Conservation (phyloP, 2,797 vertebrate genomes). For the Neoniphon sammara region DNA sequence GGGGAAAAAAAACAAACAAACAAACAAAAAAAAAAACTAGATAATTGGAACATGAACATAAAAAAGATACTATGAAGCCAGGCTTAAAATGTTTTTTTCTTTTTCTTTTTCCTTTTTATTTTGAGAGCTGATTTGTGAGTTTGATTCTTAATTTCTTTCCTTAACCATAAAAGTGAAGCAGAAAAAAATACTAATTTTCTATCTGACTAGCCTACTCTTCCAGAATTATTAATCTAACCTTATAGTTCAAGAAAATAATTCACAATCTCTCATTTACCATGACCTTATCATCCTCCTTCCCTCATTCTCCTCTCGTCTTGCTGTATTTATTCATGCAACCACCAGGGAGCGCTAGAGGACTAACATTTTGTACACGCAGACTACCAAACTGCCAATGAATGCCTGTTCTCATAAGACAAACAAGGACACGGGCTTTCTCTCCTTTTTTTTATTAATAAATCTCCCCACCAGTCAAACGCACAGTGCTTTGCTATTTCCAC, state of each 20-base stretch:
- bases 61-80: no score
- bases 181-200: not conserved
- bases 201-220: not conserved
- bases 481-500: slow-evolving; percentile 24
- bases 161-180: not conserved
- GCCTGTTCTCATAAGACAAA: not conserved
- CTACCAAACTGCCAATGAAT: not conserved
- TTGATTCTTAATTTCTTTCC: no score
- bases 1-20: no score
- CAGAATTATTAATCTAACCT: no score
- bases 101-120: no score
- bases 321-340: slow-evolving; percentile 26
- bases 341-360: slow-evolving; percentile 55
- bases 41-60: no score
- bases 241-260: no score
- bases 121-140: no score
- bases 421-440: not conserved
- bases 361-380: slow-evolving; percentile 6
- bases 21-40: no score
- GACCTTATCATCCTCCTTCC: not conserved
- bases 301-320: not conserved
- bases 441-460: slow-evolving; percentile 68
- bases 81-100: no score
- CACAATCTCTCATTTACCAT: no score
- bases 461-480: slow-evolving; percentile 48